Conservation (phyloP, 2,888 invertebrate species). For the Tachina fera region DNA sequence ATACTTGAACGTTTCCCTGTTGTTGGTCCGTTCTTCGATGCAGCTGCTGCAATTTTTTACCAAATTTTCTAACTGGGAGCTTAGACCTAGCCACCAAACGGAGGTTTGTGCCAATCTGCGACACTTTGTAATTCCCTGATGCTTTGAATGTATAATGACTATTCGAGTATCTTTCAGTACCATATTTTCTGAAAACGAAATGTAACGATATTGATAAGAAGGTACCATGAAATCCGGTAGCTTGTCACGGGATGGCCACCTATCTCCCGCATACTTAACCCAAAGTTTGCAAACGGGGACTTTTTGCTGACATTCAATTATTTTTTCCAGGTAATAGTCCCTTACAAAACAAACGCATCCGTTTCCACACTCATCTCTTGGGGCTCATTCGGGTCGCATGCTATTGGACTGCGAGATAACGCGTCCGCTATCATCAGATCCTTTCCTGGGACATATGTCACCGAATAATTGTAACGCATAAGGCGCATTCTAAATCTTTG, state of each 20-base stretch:
- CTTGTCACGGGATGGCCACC: constrained; percentile 37
- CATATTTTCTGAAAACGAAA: constrained; percentile 28
- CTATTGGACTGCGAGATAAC: too few relatives aligned
- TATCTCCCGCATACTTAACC: constrained; percentile 28
- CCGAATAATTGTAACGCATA: too few relatives aligned
- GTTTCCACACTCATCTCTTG: too few relatives aligned
- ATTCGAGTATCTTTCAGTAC: constrained; percentile 49
- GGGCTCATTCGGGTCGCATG: too few relatives aligned
- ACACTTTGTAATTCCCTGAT: constrained; percentile 47
- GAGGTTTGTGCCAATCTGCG: constrained; percentile 43
- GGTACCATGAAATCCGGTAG: constrained; percentile 41
- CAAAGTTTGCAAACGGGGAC: constrained; percentile 15
- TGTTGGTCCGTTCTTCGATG: constrained; percentile 20
- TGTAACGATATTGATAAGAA: constrained; percentile 40
- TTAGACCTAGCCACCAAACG: constrained; percentile 43
- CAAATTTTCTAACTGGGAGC: constrained; percentile 33
- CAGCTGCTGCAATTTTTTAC: constrained; percentile 32
- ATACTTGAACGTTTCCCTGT: constrained; percentile 9
- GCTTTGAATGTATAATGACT: constrained; percentile 36
- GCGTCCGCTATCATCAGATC: too few relatives aligned
- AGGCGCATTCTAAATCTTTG: too few relatives aligned
- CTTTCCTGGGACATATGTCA: too few relatives aligned
- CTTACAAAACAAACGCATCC: not conserved
- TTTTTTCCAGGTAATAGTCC: constrained; percentile 17
- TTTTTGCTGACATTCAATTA: constrained; percentile 3